phyloP scores from a whole-genome alignment of 2,113 vertebrate species.

The Sphyrna mokarran region DNA sequence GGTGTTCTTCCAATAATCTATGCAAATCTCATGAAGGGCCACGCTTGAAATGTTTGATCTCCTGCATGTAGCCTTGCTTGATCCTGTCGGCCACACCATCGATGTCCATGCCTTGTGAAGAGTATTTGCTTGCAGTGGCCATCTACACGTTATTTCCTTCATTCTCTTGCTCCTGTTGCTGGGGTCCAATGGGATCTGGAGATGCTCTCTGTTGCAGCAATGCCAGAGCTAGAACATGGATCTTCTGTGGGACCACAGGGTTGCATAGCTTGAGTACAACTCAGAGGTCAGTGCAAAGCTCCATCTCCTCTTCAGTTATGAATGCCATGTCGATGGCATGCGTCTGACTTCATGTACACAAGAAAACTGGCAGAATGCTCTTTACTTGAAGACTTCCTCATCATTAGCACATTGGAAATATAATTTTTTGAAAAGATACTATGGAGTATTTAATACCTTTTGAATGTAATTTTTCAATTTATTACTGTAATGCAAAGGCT shows the following conservation, averaged over 20 bases:
- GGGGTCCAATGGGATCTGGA: constrained; percentile 39
- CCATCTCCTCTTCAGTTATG: too few relatives aligned
- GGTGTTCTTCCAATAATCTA: constrained; percentile 65
- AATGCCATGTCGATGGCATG: too few relatives aligned
- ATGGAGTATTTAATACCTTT: too few relatives aligned
- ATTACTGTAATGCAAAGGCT: too few relatives aligned
- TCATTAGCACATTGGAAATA: too few relatives aligned
- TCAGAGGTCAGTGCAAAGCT: too few relatives aligned
- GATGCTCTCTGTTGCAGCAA: constrained; percentile 61
- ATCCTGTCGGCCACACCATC: constrained; percentile 63
- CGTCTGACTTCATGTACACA: too few relatives aligned
- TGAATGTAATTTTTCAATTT: too few relatives aligned
- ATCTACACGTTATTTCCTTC: constrained; percentile 49
- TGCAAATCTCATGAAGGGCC: constrained; percentile 57
- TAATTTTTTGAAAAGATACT: too few relatives aligned
- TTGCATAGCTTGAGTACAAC: too few relatives aligned
- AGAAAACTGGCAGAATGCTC: too few relatives aligned
- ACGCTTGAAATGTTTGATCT: constrained; percentile 84
- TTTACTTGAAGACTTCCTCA: too few relatives aligned
- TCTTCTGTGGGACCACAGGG: constrained; percentile 55
- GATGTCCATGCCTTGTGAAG: constrained; percentile 75
- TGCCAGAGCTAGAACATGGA: constrained; percentile 80
- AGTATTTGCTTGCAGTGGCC: constrained; percentile 40
- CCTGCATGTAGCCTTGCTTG: constrained; percentile 70
- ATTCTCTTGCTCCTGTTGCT: constrained; percentile 48